These are phyloP conservation scores for Hanleya hanleyi DNA, from an alignment of 2,888 invertebrate species.

Conservation along the genomic window DNA sequence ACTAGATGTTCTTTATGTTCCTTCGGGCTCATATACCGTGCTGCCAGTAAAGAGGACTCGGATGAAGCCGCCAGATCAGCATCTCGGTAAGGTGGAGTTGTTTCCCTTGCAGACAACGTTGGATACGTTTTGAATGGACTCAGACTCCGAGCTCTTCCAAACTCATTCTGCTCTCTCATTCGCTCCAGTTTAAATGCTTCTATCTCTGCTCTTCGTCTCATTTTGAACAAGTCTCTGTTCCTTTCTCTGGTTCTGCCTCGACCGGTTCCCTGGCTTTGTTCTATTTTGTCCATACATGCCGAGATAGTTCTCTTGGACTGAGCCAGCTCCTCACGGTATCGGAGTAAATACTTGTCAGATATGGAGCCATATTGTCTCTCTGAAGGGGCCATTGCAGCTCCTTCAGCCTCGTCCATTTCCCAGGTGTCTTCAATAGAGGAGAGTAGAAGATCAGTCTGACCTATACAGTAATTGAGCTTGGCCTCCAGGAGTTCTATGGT, in stretches of 20 bases:
- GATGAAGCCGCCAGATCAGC: constrained; percentile 29
- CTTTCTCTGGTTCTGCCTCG: constrained; percentile 52
- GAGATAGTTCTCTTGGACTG: constrained; percentile 63
- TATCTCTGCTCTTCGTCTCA: constrained; percentile 58
- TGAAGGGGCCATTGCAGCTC: background rate
- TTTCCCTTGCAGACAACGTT: constrained; percentile 29
- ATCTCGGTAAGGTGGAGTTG: constrained; percentile 36
- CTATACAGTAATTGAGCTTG: constrained; percentile 73
- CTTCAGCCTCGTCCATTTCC: constrained; percentile 36
- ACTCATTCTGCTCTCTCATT: constrained; percentile 53
- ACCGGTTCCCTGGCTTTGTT: constrained; percentile 41
- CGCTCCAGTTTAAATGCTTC: constrained; percentile 69
- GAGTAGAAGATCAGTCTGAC: constrained; percentile 72
- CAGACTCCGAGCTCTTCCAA: constrained; percentile 42
- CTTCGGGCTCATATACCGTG: constrained; percentile 58
- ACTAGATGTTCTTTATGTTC: constrained; percentile 61
- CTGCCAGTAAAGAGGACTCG: constrained; percentile 16
- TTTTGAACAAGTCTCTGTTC: constrained; percentile 46
- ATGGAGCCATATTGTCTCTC: constrained; percentile 33
- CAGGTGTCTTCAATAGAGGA: constrained; percentile 63
- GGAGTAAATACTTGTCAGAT: constrained; percentile 55
- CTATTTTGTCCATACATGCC: constrained; percentile 56
- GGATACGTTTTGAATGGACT: constrained; percentile 34
- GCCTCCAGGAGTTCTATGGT: constrained; percentile 73
- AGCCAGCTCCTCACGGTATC: constrained; percentile 61